A percentile compares a stretch with the other conserved stretches of the same genome.
These are phyloP conservation scores for Poecilia gillii DNA, from an alignment of 2,797 vertebrate species.

Conservation along the genomic window DNA sequence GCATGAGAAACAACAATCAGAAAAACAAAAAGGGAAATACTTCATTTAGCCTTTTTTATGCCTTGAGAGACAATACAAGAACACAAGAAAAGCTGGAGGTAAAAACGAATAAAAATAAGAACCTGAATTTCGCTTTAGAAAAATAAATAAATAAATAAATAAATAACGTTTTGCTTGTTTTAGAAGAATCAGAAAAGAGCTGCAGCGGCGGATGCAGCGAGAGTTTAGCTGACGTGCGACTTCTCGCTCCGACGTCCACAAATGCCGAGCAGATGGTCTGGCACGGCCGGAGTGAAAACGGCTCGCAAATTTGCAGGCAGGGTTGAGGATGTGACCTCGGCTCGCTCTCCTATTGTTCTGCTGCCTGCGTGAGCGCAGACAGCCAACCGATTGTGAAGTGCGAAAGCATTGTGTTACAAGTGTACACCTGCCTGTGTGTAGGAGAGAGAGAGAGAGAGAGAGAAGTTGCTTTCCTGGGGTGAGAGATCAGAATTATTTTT, in stretches of 20 bases:
- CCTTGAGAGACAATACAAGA: background rate
- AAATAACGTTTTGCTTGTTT: background rate
- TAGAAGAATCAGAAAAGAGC: conserved; percentile 11
- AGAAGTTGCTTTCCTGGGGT: conserved; percentile 17
- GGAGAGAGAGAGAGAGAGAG: conserved; percentile 1
- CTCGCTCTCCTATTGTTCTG: conserved; percentile 52
- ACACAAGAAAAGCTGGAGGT: background rate
- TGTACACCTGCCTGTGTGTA: conserved; percentile 41
- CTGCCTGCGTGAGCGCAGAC: conserved; percentile 33
- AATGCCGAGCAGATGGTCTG: conserved; percentile 78
- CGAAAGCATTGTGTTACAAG: conserved; percentile 46
- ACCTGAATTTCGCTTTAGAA: background rate
- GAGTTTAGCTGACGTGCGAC: conserved; percentile 74
- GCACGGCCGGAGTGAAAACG: conserved; percentile 69
- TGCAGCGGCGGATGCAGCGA: conserved; percentile 41
- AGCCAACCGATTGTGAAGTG: conserved; percentile 42
- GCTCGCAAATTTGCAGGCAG: conserved; percentile 71
- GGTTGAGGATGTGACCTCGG: conserved; percentile 54
- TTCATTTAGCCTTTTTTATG: background rate
- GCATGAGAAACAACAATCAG: background rate
- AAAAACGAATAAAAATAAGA: background rate
- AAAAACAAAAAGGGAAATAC: background rate
- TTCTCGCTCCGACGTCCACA: conserved; percentile 60
- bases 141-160: too few species aligned
- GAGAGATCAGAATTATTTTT: conserved; percentile 41